Evolutionary conservation across 2,888 invertebrate genomes (phyloP), one percentile per base, ranked within the genome.

Genomic region (Hoplodrina ambigua): DNA sequence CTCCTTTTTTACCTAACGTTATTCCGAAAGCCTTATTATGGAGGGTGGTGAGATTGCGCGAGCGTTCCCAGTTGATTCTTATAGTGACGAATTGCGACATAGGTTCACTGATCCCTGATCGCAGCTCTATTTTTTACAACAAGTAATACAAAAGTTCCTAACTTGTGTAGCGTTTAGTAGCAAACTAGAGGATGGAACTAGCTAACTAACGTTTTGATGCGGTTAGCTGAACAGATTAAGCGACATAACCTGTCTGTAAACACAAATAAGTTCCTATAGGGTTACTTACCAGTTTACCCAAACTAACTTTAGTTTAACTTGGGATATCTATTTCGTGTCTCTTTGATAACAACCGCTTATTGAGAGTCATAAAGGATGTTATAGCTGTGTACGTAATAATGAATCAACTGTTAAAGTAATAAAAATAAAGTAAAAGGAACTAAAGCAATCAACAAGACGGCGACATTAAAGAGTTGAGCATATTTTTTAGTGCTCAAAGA

Each of bases 401-500:
- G 85, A 88, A 78, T 86, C 86, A 82, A 77, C 71, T 74, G 79
- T 76, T 78, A 57, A 63, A 61, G 75, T 65, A 85, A 80, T 88
- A 87, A 89, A 89, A 87, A 78, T 83, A 84, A 87, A 88, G 84
- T 87, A 86, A 88, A 71, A 11, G 8, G 17, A 71, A 88, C 83
- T 76, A 80, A 84, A 81, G 84, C 86, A 86, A 88, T 88, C 81
- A 87, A 81, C 82, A 82, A 75, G 82, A 85, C 73, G 83, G 75
- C 66, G 82, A 73, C 84, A 88, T 80, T 89, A 89, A 88, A 89
- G 86, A 86, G 87, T 90, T 87, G 81, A 89, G 82, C 74, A 84
- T 87, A 86, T 71, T 87, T 90, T 89, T 88, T 86, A 88, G 83
- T 87, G 82, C 84, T 79, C 55, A 75, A 83, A 86, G 86, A 88